Evolutionary conservation across 1,140 invertebrate genomes (phyloP), one percentile per base, ranked within the genome.

Genomic region (Prorops nasuta): DNA sequence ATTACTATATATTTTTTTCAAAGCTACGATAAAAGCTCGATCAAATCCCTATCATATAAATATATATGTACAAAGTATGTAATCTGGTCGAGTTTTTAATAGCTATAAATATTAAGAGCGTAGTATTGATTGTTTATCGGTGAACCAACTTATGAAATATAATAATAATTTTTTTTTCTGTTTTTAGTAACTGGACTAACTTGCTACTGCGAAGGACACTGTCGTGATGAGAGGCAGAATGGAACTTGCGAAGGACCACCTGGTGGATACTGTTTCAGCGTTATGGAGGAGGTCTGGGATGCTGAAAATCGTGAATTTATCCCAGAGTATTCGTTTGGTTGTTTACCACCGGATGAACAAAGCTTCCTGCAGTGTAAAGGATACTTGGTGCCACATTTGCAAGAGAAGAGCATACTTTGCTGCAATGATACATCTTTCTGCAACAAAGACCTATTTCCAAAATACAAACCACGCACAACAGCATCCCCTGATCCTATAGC

Each of bases 341-440:
- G 94, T 70, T 80, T 97, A 61, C 87, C 92, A 18, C 84, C 90
- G 0, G 90, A 91, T 36, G 92, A 95, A 72, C 80, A 83, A 15
- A 89, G 89, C 0, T 84, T 96, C 15, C 86, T 96, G 83, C 84
- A 96, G 86, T 97, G 94, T 70, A 92, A 94, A 78, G 91, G 89
- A 15, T 81, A 88, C 49, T 78, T 89, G 38, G 87, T 90, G 39
- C 90, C 90, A 0, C 90, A 95, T 64, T 66, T 82, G 16, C 80
- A 83, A 58, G 86, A 87, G 2, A 93, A 91, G 67, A 86, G 84
- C 15, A 95, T 96, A 58, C 80, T 84, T 43, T 97, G 94, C 73
- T 97, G 94, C 76, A 84, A 88, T 59, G 78, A 83, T 31, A 79
- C 73, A 1, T 85, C 94, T 69, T 71, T 87, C 16, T 96, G 94